Percentiles rank a stretch among this genome's conserved stretches.
These are phyloP conservation scores for Gobio gobio DNA, from an alignment of 2,113 vertebrate species.

Conservation along the genomic window DNA sequence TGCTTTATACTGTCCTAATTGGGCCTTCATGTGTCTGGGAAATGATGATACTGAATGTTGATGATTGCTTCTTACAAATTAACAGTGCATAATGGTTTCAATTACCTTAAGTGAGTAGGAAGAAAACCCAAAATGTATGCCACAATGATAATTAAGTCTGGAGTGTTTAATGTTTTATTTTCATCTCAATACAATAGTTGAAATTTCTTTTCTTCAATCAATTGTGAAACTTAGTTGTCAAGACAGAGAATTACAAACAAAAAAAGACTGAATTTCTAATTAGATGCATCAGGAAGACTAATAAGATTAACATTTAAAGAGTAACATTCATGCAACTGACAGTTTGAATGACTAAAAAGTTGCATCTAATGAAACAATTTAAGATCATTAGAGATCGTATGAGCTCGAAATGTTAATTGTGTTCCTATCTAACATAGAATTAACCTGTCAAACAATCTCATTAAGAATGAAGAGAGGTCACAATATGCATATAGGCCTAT, in stretches of 20 bases:
- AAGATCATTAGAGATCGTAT: background rate
- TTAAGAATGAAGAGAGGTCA: background rate
- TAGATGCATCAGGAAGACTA: background rate
- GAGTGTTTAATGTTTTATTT: background rate
- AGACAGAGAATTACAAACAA: constrained; percentile 12
- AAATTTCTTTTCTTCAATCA: background rate
- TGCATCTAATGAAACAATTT: background rate
- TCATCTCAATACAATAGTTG: background rate
- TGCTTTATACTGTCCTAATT: background rate
- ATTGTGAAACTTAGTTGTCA: background rate
- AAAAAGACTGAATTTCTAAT: background rate
- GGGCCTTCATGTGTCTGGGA: background rate
- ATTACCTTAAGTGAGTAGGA: background rate
- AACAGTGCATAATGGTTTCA: background rate
- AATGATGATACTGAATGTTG: background rate
- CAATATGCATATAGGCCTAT: background rate
- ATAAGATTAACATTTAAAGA: background rate
- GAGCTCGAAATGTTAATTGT: background rate
- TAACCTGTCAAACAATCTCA: background rate
- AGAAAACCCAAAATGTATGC: background rate
- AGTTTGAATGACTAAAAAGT: background rate
- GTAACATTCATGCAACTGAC: background rate
- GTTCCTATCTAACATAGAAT: background rate
- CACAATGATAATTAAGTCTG: background rate
- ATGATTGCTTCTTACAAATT: constrained; percentile 10